These are phyloP conservation scores for Oscheius onirici DNA, from an alignment of 2,888 invertebrate species.

Conservation along the genomic window DNA sequence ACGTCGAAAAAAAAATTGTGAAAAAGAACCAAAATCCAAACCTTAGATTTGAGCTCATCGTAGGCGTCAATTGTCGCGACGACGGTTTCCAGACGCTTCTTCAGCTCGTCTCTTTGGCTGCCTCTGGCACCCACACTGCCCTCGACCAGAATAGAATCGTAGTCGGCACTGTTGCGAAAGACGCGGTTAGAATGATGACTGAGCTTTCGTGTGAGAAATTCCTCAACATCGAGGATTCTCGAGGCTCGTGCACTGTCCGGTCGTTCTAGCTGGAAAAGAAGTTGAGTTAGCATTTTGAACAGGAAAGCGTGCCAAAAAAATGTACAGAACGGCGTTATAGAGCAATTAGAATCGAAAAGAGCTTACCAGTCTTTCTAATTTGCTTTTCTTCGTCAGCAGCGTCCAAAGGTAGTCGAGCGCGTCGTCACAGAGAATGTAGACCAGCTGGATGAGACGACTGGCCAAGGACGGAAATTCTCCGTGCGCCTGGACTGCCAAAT, in stretches of 20 bases:
- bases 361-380: slow-evolving; percentile 23
- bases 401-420: slow-evolving; percentile 25
- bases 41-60: slow-evolving; percentile 12
- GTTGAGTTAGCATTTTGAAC: no score
- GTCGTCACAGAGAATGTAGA: slow-evolving; percentile 20
- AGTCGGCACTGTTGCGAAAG: slow-evolving; percentile 13
- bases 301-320: no score
- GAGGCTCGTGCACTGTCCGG: background rate
- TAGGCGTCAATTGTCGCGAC: slow-evolving; percentile 17
- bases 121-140: slow-evolving; percentile 12
- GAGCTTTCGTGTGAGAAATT: slow-evolving; percentile 7
- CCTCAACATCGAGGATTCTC: slow-evolving; percentile 15
- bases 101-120: slow-evolving; percentile 13
- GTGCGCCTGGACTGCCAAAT: slow-evolving; percentile 14
- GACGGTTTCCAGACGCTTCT: background rate
- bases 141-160: slow-evolving; percentile 6
- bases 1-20: no score
- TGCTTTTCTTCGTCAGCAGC: slow-evolving; percentile 30
- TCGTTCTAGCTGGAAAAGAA: slow-evolving; percentile 22
- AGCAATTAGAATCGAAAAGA: no score
- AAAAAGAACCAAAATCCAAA: no score
- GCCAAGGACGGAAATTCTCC: slow-evolving; percentile 13
- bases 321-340: no score
- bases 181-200: background rate
- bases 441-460: slow-evolving; percentile 6